Conservation (phyloP, 2,113 vertebrate species). For the Gallinago paraguaiae region DNA sequence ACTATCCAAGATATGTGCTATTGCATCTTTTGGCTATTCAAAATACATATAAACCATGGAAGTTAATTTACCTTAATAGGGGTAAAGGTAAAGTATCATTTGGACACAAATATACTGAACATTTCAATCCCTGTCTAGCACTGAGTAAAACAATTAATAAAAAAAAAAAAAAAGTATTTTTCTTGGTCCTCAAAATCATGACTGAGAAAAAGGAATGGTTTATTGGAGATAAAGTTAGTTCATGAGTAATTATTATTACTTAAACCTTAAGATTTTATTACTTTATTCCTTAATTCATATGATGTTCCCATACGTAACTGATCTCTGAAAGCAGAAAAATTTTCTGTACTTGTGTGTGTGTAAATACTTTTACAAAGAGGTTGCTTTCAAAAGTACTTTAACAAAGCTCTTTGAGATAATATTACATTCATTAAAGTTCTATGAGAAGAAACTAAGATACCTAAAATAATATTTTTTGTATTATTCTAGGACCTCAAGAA, state of each 20-base stretch:
- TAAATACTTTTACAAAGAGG: neutral
- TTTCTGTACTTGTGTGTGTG: neutral
- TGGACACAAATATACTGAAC: neutral
- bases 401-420: neutral
- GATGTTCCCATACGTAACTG: neutral
- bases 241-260: neutral
- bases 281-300: neutral
- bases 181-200: neutral
- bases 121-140: neutral
- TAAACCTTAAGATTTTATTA: neutral
- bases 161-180: neutral
- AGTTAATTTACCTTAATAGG: neutral
- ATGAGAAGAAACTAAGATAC: neutral
- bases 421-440: neutral
- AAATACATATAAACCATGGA: neutral
- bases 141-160: neutral
- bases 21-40: neutral
- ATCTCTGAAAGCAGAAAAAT: neutral
- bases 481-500: neutral
- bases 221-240: neutral
- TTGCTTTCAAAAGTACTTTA: neutral
- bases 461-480: neutral
- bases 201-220: neutral
- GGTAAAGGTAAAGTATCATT: neutral
- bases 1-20: neutral